These are phyloP conservation scores for Aricia agestis DNA, from an alignment of 1,140 invertebrate genomes.

Conservation along the genomic window DNA sequence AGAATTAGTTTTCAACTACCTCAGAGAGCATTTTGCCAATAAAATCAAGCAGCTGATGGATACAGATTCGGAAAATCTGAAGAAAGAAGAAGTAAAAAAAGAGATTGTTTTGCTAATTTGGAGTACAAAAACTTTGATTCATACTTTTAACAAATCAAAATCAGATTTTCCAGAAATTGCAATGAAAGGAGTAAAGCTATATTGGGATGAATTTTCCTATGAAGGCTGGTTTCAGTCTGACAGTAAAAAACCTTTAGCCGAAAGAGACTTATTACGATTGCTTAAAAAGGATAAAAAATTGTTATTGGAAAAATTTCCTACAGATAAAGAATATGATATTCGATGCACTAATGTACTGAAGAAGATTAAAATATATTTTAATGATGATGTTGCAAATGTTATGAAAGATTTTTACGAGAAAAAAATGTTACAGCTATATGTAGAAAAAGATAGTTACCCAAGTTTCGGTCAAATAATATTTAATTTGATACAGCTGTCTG, in stretches of 20 bases:
- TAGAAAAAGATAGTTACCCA: conserved; percentile 7
- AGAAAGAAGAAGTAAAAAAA: conserved; percentile 25
- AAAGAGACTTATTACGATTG: conserved; percentile 25
- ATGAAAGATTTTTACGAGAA: conserved; percentile 36
- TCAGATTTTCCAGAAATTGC: conserved; percentile 42
- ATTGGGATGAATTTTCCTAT: conserved; percentile 32
- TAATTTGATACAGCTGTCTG: conserved; percentile 45
- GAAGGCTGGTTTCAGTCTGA: conserved; percentile 24
- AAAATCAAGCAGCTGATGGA: conserved; percentile 34
- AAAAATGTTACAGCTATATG: conserved; percentile 17
- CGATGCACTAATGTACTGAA: conserved; percentile 33
- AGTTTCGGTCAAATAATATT: conserved; percentile 28
- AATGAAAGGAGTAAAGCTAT: conserved; percentile 34
- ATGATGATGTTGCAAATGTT: conserved; percentile 40
- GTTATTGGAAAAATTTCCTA: conserved; percentile 32
- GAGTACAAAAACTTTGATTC: conserved; percentile 25
- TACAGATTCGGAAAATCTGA: conserved; percentile 14
- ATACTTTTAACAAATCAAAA: conserved; percentile 34
- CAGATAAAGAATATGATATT: conserved; percentile 23
- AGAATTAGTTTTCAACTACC: conserved; percentile 35
- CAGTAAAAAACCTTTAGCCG: conserved; percentile 22
- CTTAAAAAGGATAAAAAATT: conserved; percentile 45
- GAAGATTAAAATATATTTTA: conserved; percentile 53
- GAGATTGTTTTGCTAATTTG: conserved; percentile 24
- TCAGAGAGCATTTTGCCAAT: conserved; percentile 33